Conservation (phyloP, 2,888 invertebrate genomes). For the Pristionchus mayeri region DNA sequence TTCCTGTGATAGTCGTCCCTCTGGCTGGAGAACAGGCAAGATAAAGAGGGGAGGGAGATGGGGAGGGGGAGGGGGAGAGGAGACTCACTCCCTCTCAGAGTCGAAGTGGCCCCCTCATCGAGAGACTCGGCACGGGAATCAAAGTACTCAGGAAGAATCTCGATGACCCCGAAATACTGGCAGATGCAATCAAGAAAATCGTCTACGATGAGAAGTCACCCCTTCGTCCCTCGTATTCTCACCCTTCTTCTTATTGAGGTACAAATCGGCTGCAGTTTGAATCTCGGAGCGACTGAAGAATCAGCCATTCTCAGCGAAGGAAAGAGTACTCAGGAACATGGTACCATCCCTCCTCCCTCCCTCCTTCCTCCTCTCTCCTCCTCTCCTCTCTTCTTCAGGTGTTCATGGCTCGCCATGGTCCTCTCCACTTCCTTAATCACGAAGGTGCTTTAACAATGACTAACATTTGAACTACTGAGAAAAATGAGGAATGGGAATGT, state of each 20-base stretch:
- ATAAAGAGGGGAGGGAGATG: not conserved
- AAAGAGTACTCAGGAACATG: slow-evolving; percentile 23
- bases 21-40: slow-evolving; percentile 50
- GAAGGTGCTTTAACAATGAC: too few species aligned
- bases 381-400: not conserved
- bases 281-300: not conserved
- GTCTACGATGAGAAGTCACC: slow-evolving; percentile 50
- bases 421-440: slow-evolving; percentile 44
- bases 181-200: slow-evolving; percentile 46
- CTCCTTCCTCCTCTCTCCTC: not conserved
- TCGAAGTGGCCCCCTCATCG: slow-evolving; percentile 49
- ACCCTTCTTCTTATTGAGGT: not conserved
- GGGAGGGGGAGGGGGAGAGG: not conserved
- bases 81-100: slow-evolving; percentile 43
- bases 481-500: slow-evolving; percentile 22
- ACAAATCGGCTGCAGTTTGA: not conserved
- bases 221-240: too few species aligned
- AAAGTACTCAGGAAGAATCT: slow-evolving; percentile 49
- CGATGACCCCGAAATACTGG: slow-evolving; percentile 25
- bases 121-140: slow-evolving; percentile 40
- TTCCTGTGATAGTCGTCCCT: slow-evolving; percentile 54
- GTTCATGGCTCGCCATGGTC: slow-evolving; percentile 36
- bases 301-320: slow-evolving; percentile 36
- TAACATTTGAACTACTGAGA: too few species aligned
- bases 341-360: not conserved